phyloP scores from a whole-genome alignment of 1,140 invertebrate genomes.

The Bombus confusus region DNA sequence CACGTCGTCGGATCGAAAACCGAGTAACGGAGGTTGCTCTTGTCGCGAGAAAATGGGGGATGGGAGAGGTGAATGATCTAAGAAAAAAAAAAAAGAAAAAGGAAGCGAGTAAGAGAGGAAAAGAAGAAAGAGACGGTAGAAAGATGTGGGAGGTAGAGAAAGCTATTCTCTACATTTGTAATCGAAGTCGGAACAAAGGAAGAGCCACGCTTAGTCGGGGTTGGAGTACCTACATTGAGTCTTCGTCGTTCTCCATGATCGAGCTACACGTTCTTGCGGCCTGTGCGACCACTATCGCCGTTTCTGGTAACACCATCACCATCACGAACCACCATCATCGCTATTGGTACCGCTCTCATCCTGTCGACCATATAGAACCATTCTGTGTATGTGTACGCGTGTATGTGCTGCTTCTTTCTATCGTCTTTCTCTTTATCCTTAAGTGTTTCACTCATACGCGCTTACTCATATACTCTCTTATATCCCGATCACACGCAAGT shows the following conservation, averaged over 20 bases:
- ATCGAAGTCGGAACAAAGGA: slow-evolving; percentile 76
- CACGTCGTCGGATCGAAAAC: slow-evolving; percentile 8
- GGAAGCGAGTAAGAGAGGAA: slow-evolving; percentile 20
- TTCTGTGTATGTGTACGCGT: not conserved
- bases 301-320: slow-evolving; percentile 41
- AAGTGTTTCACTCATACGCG: slow-evolving; percentile 35
- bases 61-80: slow-evolving; percentile 41
- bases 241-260: slow-evolving; percentile 43
- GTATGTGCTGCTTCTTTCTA: not conserved
- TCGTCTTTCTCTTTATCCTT: slow-evolving; percentile 14
- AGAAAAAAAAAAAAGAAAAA: slow-evolving; percentile 29
- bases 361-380: not conserved
- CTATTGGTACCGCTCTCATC: slow-evolving; percentile 5
- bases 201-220: slow-evolving; percentile 45
- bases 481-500: slow-evolving; percentile 17
- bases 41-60: not conserved
- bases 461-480: slow-evolving; percentile 1
- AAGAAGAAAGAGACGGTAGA: not conserved
- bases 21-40: not conserved
- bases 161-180: slow-evolving; percentile 72
- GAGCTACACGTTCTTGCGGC: slow-evolving; percentile 33
- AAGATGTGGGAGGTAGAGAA: slow-evolving; percentile 22
- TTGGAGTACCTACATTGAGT: slow-evolving; percentile 52
- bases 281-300: slow-evolving; percentile 37
- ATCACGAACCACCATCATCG: slow-evolving; percentile 3